Conservation (phyloP, 1,140 invertebrate species). For the Asobara japonica region DNA sequence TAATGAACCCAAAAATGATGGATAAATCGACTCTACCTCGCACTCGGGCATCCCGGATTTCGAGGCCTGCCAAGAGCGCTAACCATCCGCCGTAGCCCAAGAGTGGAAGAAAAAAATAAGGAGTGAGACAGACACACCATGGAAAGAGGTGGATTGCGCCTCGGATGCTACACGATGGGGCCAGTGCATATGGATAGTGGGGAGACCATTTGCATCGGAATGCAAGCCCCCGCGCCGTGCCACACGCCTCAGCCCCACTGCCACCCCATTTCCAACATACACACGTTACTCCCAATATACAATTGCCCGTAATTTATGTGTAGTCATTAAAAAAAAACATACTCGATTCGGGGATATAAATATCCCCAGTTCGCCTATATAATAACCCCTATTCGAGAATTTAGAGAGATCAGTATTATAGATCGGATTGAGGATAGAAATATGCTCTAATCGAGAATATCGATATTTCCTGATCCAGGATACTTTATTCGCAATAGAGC, state of each 20-base stretch:
- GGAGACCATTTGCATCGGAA: slow-evolving; percentile 61
- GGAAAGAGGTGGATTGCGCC: neutral
- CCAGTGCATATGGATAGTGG: slow-evolving; percentile 31
- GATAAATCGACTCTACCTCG: slow-evolving; percentile 34
- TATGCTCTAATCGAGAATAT: too few species aligned
- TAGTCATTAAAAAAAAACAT: too few species aligned
- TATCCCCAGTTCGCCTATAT: too few species aligned
- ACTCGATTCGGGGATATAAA: too few species aligned
- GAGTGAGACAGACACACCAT: slow-evolving; percentile 30
- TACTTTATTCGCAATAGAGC: too few species aligned
- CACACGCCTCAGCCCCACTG: slow-evolving; percentile 48
- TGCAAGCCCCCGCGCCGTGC: slow-evolving; percentile 50
- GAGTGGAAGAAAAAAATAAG: slow-evolving; percentile 13
- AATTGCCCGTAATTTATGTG: neutral
- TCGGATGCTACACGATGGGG: neutral
- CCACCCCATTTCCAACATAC: neutral
- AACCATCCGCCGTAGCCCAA: neutral
- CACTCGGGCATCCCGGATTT: slow-evolving; percentile 5
- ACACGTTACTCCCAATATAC: neutral
- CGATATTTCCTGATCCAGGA: too few species aligned
- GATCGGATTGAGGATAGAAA: too few species aligned
- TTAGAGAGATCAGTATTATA: too few species aligned
- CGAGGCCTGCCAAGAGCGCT: neutral
- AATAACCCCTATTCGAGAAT: too few species aligned
- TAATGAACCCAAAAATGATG: neutral